These are phyloP conservation scores for Orchesella flavescens DNA, from an alignment of 2,888 invertebrate genomes.

Conservation along the genomic window DNA sequence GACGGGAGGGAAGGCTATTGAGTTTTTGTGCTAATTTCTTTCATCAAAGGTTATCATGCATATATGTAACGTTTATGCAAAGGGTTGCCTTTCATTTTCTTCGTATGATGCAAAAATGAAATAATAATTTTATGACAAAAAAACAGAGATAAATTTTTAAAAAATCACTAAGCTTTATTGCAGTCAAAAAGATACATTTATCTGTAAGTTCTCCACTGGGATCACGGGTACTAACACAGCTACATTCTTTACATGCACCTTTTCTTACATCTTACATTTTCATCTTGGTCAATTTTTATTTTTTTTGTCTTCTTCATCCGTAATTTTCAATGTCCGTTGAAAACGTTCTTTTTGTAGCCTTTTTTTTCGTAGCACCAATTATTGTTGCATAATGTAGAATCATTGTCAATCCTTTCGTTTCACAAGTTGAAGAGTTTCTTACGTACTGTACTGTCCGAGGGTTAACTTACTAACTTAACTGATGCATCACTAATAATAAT, in stretches of 20 bases:
- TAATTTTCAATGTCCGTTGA: background rate
- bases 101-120: constrained; percentile 9
- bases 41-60: background rate
- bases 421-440: background rate
- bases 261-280: background rate
- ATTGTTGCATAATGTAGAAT: background rate
- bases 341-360: background rate
- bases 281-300: background rate
- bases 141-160: constrained; percentile 6
- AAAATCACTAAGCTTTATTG: constrained; percentile 64
- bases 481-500: background rate
- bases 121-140: background rate
- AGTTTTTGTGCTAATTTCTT: background rate
- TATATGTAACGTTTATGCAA: too few relatives aligned
- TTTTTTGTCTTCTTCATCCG: too few relatives aligned
- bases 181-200: constrained; percentile 57
- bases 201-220: constrained; percentile 60
- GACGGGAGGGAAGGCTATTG: constrained; percentile 20
- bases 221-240: constrained; percentile 47
- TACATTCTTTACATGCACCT: background rate
- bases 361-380: background rate
- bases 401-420: background rate
- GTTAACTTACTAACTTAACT: background rate
- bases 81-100: background rate
- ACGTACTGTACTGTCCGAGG: background rate